Evolutionary conservation across 2,797 vertebrate genomes (phyloP).

Genomic region (Zonotrichia albicollis): DNA sequence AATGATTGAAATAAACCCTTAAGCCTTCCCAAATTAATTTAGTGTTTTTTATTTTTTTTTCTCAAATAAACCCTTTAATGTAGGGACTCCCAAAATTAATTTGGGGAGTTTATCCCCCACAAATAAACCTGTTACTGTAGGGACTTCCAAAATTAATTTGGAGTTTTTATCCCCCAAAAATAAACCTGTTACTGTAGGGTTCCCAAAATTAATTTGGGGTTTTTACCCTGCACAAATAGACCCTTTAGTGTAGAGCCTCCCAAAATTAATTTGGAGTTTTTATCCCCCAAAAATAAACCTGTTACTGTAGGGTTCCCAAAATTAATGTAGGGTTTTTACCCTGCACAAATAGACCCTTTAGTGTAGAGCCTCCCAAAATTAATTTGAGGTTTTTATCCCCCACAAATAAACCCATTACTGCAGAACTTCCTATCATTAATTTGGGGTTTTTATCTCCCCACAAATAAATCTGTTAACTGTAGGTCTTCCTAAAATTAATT

Average conservation of each 20-base stretch:
- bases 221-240: not conserved
- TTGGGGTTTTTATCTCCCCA: not conserved
- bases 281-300: not conserved
- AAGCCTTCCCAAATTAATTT: not conserved
- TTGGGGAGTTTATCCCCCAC: not conserved
- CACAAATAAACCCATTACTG: not conserved
- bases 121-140: not conserved
- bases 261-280: not conserved
- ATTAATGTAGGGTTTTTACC: not conserved
- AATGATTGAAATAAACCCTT: not conserved
- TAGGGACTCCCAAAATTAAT: not conserved
- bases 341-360: not conserved
- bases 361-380: accelerated
- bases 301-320: not conserved
- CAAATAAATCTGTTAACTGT: not conserved
- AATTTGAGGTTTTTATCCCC: not conserved
- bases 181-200: not conserved
- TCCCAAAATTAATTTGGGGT: not conserved
- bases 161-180: too few species aligned
- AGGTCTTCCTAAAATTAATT: not conserved
- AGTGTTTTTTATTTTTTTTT: too few species aligned
- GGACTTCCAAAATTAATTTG: not conserved
- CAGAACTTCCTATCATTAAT: accelerated
- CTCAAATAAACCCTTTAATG: not conserved
- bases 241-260: accelerated